A percentile compares a stretch with the other conserved stretches of the same genome.
Conservation (phyloP, 2,113 vertebrate species). For the Platichthys flesus region DNA sequence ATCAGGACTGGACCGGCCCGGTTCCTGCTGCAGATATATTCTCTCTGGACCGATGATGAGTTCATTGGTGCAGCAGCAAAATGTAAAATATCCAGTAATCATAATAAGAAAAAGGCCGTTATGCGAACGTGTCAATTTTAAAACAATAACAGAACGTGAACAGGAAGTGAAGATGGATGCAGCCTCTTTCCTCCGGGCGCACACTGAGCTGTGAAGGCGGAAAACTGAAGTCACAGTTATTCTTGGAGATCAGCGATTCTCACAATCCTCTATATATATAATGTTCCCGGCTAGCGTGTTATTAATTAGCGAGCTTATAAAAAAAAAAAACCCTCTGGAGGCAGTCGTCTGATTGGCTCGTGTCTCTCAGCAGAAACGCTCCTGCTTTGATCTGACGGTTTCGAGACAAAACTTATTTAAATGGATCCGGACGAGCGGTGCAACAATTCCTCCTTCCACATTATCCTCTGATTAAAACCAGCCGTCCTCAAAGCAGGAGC, state of each 20-base stretch:
- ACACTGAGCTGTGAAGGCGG: background rate
- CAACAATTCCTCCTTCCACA: conserved; percentile 39
- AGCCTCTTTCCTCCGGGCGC: background rate
- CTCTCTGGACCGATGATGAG: background rate
- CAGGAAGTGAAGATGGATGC: background rate
- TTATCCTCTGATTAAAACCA: conserved; percentile 62
- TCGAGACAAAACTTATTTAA: conserved; percentile 45
- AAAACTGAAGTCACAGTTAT: conserved; percentile 34
- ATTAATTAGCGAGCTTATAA: conserved; percentile 54
- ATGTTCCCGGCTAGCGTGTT: conserved; percentile 1
- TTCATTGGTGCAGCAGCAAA: conserved; percentile 1
- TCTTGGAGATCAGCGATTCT: conserved; percentile 27
- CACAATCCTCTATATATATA: conserved; percentile 27
- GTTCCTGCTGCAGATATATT: background rate
- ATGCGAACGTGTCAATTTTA: background rate
- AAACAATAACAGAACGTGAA: too few species aligned
- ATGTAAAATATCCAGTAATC: background rate
- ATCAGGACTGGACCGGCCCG: background rate
- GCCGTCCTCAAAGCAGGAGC: conserved; percentile 42
- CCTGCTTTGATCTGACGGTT: conserved; percentile 48
- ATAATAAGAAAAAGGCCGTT: background rate
- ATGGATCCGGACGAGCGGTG: conserved; percentile 50
- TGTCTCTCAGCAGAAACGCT: conserved; percentile 43
- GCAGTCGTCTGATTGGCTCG: conserved; percentile 9
- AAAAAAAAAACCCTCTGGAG: background rate